Evolutionary conservation across 2,113 vertebrate species (phyloP), one percentile per base, ranked within the genome.

Genomic region (Solenodon paradoxus): DNA sequence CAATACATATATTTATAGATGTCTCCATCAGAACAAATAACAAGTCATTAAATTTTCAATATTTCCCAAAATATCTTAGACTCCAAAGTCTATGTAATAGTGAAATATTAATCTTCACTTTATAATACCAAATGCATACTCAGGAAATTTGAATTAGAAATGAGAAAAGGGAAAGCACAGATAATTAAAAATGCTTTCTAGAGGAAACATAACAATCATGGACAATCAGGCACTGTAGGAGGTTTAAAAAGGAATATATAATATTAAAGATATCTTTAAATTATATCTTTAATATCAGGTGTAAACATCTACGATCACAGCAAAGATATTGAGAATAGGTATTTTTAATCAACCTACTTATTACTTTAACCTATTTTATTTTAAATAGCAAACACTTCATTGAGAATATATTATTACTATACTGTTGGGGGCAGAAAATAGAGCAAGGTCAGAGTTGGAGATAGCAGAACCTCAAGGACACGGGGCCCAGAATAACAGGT

Each of bases 361-460:
- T 42, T 84, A 74, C 28, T 53, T 61, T 53, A 87, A 61, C 19
- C 3, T 10, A 79, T 69, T 79, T 78, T 69, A 40, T n/a, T 87
- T 88, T 80, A 80, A 75, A 77, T 61, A 80, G 20, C 35, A 93
- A 68, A 79, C 22, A 89, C 5, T 89, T 89, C n/a, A 40, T 49
- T 83, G 57, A 94, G 51, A 89, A 82, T 35, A 82, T 35, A 22
- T 20, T 75, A 89, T 75, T 94, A n/a, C n/a, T n/a, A n/a, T n/a
- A n/a, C n/a, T n/a, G n/a, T n/a, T n/a, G n/a, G n/a, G n/a, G n/a
- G n/a, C n/a, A n/a, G n/a, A n/a, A n/a, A n/a, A n/a, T n/a, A n/a
- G n/a, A n/a, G n/a, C n/a, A n/a, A n/a, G n/a, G n/a, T n/a, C n/a
- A n/a, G n/a, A n/a, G n/a, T n/a, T n/a, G n/a, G n/a, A n/a, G n/a